Percentiles rank a stretch among this genome's conserved stretches.
Evolutionary conservation across 2,797 vertebrate genomes (phyloP).

Genomic region (Mormyrops boulengeri): DNA sequence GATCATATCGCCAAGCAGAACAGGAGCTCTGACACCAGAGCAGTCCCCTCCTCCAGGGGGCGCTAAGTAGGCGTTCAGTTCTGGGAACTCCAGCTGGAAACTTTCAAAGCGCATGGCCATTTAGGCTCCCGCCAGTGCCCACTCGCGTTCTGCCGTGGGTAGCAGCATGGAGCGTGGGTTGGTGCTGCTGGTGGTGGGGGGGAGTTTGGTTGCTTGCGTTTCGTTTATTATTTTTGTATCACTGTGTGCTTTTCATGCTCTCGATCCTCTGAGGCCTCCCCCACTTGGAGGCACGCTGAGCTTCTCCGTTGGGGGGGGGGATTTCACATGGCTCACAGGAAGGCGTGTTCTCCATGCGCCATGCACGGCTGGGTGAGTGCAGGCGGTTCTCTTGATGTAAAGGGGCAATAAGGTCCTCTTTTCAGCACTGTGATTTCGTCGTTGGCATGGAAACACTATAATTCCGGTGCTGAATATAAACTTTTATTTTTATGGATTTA

Average conservation of each 20-base stretch:
- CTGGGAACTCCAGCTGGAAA: not conserved
- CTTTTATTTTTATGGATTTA: conserved; percentile 10
- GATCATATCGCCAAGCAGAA: not conserved
- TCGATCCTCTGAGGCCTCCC: not conserved
- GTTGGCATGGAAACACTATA: conserved; percentile 13
- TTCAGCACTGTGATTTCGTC: not conserved
- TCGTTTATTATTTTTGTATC: not conserved
- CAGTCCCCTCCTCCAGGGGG: not conserved
- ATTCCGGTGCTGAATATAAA: not conserved
- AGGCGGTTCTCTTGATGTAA: not conserved
- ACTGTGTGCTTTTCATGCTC: not conserved
- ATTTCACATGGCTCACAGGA: not conserved
- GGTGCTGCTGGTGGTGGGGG: not conserved
- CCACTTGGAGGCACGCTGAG: not conserved
- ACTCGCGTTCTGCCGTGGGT: not conserved
- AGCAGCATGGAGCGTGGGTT: not conserved
- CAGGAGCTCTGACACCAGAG: not conserved
- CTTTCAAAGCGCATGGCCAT: not conserved
- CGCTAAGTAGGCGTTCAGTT: not conserved
- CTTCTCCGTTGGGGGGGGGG: not conserved
- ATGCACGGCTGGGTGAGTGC: not conserved
- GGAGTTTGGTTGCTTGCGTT: not conserved
- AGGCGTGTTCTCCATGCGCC: not conserved
- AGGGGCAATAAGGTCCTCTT: not conserved
- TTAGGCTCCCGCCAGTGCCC: not conserved